Base-by-base conservation (phyloP, 1,140 invertebrate species). In the Trigoniulus corallinus region DNA sequence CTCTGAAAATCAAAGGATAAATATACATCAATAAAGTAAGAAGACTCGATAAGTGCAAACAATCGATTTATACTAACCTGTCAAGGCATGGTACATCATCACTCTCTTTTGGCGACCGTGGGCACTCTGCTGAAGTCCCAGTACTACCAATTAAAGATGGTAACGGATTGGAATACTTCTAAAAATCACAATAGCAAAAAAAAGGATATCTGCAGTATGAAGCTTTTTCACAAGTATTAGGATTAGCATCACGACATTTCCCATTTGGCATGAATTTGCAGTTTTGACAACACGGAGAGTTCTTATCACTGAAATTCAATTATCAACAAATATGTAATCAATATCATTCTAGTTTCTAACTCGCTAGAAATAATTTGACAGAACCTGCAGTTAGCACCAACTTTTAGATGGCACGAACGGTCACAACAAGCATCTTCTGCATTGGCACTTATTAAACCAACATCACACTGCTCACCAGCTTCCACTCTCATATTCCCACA, bases 381-480 rank as follows among this genome's bases (percentile, higher is more conserved):
- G 7, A 10, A 44, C 79, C 81, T 86, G 74, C 88, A 93, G 53
- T 84, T 79, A 20, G 86, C 86, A 26, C 82, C 82, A 62, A 81
- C 76, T 40, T 86, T 74, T 15, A 95, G 64, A 65, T 87, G 87
- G 62, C 89, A 95, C 62, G 88, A 83, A 67, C 88, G 88, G 62
- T 91, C 85, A 63, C 89, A 94, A 63, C 89, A 94, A 20, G 78
- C 74, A 62, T 93, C 88, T 61, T 85, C 87, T 61, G 91, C 86
- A 66, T 92, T 86, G 0, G 86, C 88, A 25, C 87, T 88, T 4
- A 91, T 68, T n/a, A 92, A 70, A 4, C 88, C 89, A 18, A 86
- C 88, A 64, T 94, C 88, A 63, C 88, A 94, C 69, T 95, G 86
- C 66, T 95, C 89, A 55, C 89, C 87, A 18, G 86, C 86, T 68